phyloP scores from a whole-genome alignment of 2,888 invertebrate genomes.

The Eupithecia dodoneata region DNA sequence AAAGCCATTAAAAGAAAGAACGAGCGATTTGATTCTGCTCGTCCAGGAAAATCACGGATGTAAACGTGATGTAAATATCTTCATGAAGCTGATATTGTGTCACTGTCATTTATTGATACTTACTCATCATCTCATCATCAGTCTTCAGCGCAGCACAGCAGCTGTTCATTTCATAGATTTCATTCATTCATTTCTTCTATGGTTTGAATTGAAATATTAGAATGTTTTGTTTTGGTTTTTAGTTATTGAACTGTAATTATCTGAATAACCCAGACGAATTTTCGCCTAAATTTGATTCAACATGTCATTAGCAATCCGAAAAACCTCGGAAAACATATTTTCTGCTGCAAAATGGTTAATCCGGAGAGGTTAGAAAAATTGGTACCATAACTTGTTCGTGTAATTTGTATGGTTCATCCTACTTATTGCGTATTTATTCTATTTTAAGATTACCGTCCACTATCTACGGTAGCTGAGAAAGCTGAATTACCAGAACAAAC shows the following conservation, averaged over 20 bases:
- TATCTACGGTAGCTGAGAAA: constrained; percentile 68
- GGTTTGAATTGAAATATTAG: not conserved
- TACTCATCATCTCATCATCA: too few species aligned
- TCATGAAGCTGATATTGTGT: too few species aligned
- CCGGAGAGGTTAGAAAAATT: constrained; percentile 68
- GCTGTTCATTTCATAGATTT: not conserved
- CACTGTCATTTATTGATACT: too few species aligned
- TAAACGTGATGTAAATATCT: too few species aligned
- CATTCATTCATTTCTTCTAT: not conserved
- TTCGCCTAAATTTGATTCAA: not conserved
- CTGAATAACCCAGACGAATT: not conserved
- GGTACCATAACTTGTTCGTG: not conserved
- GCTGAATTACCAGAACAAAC: constrained; percentile 47
- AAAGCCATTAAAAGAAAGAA: too few species aligned
- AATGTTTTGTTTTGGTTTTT: not conserved
- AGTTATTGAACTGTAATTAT: constrained; percentile 17
- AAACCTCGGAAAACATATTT: constrained; percentile 58
- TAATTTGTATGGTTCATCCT: not conserved
- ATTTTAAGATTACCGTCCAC: constrained; percentile 62
- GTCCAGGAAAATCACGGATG: too few species aligned
- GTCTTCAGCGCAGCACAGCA: not conserved
- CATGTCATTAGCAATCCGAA: constrained; percentile 69
- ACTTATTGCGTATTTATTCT: too few species aligned
- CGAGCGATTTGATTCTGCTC: too few species aligned
- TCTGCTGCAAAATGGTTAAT: constrained; percentile 67